Conservation (phyloP, 2,113 vertebrate species). For the Neodontobutis hainanensis region DNA sequence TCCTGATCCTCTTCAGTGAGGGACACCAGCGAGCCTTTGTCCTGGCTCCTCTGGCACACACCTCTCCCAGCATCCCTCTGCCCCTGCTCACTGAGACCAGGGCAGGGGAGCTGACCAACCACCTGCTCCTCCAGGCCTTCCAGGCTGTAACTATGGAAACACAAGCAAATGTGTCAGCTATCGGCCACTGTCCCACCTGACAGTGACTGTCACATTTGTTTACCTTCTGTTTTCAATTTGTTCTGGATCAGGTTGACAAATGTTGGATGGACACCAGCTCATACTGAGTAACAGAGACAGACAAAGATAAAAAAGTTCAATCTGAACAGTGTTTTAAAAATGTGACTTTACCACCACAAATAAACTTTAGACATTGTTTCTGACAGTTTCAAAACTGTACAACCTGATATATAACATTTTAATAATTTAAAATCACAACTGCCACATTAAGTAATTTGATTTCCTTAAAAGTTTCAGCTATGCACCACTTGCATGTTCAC, state of each 20-base stretch:
- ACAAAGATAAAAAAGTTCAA: constrained; percentile 7
- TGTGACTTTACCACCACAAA: too few species aligned
- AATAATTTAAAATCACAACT: too few species aligned
- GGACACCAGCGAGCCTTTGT: constrained; percentile 81
- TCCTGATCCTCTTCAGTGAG: constrained; percentile 86
- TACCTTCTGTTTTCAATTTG: constrained; percentile 92
- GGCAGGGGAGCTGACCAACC: constrained; percentile 54
- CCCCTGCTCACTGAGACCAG: constrained; percentile 65
- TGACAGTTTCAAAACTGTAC: too few species aligned
- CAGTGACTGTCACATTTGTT: constrained; percentile 34
- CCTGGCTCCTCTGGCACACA: constrained; percentile 50
- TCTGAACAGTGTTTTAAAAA: background rate
- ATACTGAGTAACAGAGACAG: constrained; percentile 80
- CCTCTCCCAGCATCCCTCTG: constrained; percentile 61
- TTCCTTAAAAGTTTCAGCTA: too few species aligned
- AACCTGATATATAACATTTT: too few species aligned
- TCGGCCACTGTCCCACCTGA: background rate
- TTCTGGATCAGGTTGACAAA: constrained; percentile 75
- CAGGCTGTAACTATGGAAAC: constrained; percentile 85
- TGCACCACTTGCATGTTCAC: too few species aligned
- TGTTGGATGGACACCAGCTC: constrained; percentile 92
- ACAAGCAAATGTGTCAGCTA: background rate
- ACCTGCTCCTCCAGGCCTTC: constrained; percentile 82
- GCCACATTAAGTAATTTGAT: too few species aligned
- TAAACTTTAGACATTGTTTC: too few species aligned